Percentiles rank a stretch among this genome's conserved stretches.
These are phyloP conservation scores for Melanotaenia maccullochi DNA, from an alignment of 2,797 vertebrate genomes.

Conservation along the genomic window DNA sequence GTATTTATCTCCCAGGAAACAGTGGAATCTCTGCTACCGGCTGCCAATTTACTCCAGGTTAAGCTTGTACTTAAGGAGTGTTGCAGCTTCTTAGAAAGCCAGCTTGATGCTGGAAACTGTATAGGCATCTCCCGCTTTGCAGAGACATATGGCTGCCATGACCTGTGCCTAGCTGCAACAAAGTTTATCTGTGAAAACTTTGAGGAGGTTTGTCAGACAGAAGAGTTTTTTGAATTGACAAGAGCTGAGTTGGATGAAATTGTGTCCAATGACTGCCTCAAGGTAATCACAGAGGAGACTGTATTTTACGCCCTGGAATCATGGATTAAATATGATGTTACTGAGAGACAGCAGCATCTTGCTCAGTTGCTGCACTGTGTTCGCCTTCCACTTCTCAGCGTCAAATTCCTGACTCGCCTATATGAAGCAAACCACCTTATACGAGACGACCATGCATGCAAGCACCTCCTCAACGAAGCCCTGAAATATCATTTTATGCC, in stretches of 20 bases:
- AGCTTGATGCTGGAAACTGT: slow-evolving; percentile 97
- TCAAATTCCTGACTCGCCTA: slow-evolving; percentile 95
- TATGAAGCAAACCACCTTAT: slow-evolving; percentile 99
- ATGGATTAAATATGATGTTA: slow-evolving; percentile 97
- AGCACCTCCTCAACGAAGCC: slow-evolving; percentile 97
- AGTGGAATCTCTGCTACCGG: slow-evolving; percentile 95
- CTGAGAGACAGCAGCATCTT: slow-evolving; percentile 94
- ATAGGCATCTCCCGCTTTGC: slow-evolving; percentile 98
- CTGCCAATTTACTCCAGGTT: slow-evolving; percentile 97
- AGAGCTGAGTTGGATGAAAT: slow-evolving; percentile 95
- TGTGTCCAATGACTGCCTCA: slow-evolving; percentile 96
- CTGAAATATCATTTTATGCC: slow-evolving; percentile 99
- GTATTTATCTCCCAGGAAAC: slow-evolving; percentile 99
- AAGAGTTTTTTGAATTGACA: slow-evolving; percentile 97
- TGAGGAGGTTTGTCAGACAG: slow-evolving; percentile 95
- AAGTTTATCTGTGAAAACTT: slow-evolving; percentile 98
- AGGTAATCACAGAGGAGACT: slow-evolving; percentile 94
- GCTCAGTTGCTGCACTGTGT: slow-evolving; percentile 95
- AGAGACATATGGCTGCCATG: slow-evolving; percentile 96
- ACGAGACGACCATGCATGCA: slow-evolving; percentile 96
- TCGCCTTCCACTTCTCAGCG: slow-evolving; percentile 95
- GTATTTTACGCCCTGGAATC: slow-evolving; percentile 96
- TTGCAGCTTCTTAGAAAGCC: slow-evolving; percentile 95
- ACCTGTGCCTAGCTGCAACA: slow-evolving; percentile 92
- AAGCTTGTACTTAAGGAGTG: slow-evolving; percentile 98